Percentiles rank a stretch among this genome's conserved stretches.
Evolutionary conservation across 2,888 invertebrate genomes (phyloP).

Genomic region (Dermolepida albohirtum): DNA sequence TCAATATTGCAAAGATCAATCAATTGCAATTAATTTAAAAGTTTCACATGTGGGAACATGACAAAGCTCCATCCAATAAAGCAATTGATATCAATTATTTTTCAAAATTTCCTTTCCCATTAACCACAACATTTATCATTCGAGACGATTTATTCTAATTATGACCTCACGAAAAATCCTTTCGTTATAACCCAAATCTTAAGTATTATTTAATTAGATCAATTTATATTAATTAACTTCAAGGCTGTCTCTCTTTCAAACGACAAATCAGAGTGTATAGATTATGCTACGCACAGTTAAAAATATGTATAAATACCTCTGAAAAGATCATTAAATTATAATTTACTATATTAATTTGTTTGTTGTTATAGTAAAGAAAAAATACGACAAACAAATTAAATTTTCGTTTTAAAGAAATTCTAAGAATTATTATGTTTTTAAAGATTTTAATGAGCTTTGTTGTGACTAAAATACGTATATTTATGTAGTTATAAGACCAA

Average conservation of each 20-base stretch:
- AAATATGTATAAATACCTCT: conserved; percentile 5
- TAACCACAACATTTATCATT: background rate
- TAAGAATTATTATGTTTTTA: too few relatives aligned
- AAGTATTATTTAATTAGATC: conserved; percentile 38
- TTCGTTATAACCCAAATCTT: conserved; percentile 28
- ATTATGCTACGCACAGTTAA: conserved; percentile 8
- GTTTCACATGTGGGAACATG: conserved; percentile 19
- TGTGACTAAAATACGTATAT: too few relatives aligned
- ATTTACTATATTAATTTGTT: conserved; percentile 31
- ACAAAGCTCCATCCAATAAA: conserved; percentile 9
- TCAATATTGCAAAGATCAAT: conserved; percentile 19
- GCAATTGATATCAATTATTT: conserved; percentile 29
- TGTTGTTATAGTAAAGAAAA: conserved; percentile 17
- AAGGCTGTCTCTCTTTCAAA: conserved; percentile 25
- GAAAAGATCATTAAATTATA: conserved; percentile 30
- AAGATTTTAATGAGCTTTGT: too few relatives aligned
- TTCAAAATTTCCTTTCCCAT: background rate
- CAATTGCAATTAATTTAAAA: conserved; percentile 31
- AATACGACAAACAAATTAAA: conserved; percentile 17
- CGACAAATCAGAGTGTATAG: background rate
- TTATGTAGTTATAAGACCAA: too few relatives aligned
- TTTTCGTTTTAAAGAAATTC: background rate
- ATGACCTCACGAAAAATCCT: conserved; percentile 22
- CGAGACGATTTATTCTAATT: conserved; percentile 23
- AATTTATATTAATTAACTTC: conserved; percentile 35